These are phyloP conservation scores for Agrotis clavis DNA, from an alignment of 2,888 invertebrate species.

Conservation along the genomic window DNA sequence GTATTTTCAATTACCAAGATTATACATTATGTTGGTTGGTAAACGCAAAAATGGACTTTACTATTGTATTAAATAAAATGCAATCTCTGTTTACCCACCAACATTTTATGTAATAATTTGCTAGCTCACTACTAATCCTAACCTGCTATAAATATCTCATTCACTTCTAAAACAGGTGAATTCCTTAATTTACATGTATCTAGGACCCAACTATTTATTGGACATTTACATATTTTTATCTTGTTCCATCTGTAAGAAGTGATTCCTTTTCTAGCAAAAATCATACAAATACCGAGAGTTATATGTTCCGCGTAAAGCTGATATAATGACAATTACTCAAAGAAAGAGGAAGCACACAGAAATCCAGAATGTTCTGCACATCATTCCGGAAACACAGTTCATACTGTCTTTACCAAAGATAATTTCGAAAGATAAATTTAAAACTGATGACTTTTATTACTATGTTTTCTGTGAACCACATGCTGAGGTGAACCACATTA, in stretches of 20 bases:
- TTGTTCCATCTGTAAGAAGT: slow-evolving; percentile 61
- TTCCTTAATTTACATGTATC: background rate
- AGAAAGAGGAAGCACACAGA: slow-evolving; percentile 39
- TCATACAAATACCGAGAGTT: slow-evolving; percentile 81
- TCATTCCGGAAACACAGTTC: slow-evolving; percentile 28
- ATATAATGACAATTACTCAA: slow-evolving; percentile 67
- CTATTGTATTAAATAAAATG: background rate
- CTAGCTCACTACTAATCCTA: background rate
- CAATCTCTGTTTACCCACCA: background rate
- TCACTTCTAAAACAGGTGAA: background rate
- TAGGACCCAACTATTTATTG: background rate
- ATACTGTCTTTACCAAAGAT: slow-evolving; percentile 66
- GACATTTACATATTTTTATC: background rate
- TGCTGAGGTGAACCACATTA: background rate
- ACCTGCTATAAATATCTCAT: background rate
- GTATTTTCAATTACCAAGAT: background rate
- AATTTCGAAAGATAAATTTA: slow-evolving; percentile 53
- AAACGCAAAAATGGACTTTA: too few relatives aligned
- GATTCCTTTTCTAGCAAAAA: slow-evolving; percentile 79
- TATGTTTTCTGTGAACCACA: slow-evolving; percentile 51
- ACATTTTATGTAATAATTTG: background rate
- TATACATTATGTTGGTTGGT: background rate
- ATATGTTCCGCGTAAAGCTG: slow-evolving; percentile 70
- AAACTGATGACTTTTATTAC: slow-evolving; percentile 56
- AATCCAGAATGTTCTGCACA: slow-evolving; percentile 6